Evolutionary conservation across 2,797 vertebrate species (phyloP).

Genomic region (Taenioides sp.): DNA sequence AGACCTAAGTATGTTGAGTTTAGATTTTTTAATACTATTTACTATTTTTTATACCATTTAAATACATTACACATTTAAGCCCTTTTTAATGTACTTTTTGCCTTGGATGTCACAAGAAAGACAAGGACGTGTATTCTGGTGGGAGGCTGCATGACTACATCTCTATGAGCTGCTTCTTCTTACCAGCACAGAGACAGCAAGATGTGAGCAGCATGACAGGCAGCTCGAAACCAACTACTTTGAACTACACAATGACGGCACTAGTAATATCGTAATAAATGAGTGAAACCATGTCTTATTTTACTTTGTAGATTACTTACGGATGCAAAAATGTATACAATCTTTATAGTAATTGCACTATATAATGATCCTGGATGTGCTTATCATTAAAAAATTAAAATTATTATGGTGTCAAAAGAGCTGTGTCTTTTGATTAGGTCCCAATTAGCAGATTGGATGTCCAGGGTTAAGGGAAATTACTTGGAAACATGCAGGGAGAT

Average conservation of each 20-base stretch:
- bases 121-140: constrained; percentile 15
- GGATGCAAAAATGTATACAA: background rate
- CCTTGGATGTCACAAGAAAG: background rate
- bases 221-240: constrained; percentile 6
- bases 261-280: background rate
- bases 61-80: background rate
- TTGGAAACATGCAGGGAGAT: background rate
- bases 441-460: constrained; percentile 5
- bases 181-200: constrained; percentile 11
- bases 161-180: background rate
- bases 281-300: background rate
- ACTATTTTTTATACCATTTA: background rate
- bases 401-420: background rate
- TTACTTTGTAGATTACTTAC: background rate
- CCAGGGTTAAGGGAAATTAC: constrained; percentile 7
- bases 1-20: too few relatives aligned
- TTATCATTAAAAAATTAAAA: background rate
- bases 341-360: background rate
- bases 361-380: constrained; percentile 1
- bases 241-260: background rate
- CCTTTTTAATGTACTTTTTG: background rate
- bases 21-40: too few relatives aligned
- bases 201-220: constrained; percentile 5
- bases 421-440: background rate
- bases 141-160: constrained; percentile 15